A percentile compares a stretch with the other conserved stretches of the same genome.
phyloP scores from a whole-genome alignment of 2,888 invertebrate genomes.

The Camptogramma bilineatum region DNA sequence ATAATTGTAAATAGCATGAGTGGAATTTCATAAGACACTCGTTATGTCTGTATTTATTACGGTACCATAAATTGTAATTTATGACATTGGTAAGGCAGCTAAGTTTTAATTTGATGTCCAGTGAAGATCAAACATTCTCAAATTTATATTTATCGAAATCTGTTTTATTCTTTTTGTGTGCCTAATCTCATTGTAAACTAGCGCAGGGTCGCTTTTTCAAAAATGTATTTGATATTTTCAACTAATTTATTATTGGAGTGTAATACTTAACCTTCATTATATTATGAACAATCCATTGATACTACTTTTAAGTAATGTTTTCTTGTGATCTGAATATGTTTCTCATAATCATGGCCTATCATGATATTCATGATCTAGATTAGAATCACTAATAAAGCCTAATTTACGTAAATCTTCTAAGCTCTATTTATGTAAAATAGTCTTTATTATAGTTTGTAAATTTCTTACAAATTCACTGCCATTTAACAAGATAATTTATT shows the following conservation, averaged over 20 bases:
- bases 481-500: conserved; percentile 50
- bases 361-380: conserved; percentile 29
- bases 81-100: too few species aligned
- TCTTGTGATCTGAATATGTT: conserved; percentile 15
- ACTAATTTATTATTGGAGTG: conserved; percentile 2
- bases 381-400: conserved; percentile 23
- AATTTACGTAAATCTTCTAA: conserved; percentile 15
- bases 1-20: neutral
- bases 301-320: neutral
- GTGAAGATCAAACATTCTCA: neutral
- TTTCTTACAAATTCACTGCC: conserved; percentile 48
- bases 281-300: neutral
- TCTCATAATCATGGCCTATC: conserved; percentile 23
- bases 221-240: conserved; percentile 6
- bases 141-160: neutral
- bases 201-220: conserved; percentile 24
- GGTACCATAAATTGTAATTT: neutral
- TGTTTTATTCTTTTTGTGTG: conserved; percentile 9
- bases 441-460: conserved; percentile 32
- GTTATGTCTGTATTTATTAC: neutral
- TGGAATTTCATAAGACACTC: neutral
- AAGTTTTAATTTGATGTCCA: neutral
- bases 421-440: conserved; percentile 16
- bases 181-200: conserved; percentile 6
- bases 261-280: neutral